phyloP scores from a whole-genome alignment of 2,797 vertebrate species.

The Oryzias sinensis region DNA sequence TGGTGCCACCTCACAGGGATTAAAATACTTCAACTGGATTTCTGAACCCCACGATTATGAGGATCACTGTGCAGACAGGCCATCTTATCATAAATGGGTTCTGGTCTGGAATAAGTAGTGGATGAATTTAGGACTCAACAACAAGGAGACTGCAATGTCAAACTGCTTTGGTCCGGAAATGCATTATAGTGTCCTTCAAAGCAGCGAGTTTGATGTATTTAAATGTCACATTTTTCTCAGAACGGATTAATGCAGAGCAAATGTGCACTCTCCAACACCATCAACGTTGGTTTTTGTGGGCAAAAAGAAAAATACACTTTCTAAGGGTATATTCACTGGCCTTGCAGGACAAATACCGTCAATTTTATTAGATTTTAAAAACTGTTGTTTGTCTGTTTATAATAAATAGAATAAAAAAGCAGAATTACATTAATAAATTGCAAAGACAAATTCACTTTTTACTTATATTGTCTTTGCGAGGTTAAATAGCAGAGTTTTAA shows the following conservation, averaged over 20 bases:
- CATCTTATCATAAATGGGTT: constrained; percentile 29
- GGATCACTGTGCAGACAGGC: constrained; percentile 54
- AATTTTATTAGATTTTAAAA: constrained; percentile 17
- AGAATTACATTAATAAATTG: constrained; percentile 12
- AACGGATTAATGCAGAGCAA: constrained; percentile 62
- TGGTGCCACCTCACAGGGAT: constrained; percentile 52
- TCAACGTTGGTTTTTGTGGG: constrained; percentile 45
- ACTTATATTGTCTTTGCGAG: constrained; percentile 22
- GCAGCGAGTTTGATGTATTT: constrained; percentile 62
- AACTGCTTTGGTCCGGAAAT: constrained; percentile 56
- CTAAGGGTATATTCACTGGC: constrained; percentile 37
- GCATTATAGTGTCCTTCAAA: constrained; percentile 59
- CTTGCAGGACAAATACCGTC: constrained; percentile 5
- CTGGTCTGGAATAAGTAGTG: constrained; percentile 44
- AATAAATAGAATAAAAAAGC: not conserved
- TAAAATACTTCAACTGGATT: constrained; percentile 33
- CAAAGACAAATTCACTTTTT: constrained; percentile 25
- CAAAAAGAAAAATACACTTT: constrained; percentile 31
- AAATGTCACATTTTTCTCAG: constrained; percentile 61
- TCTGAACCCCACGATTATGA: constrained; percentile 47
- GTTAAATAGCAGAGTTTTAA: constrained; percentile 47
- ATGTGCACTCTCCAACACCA: constrained; percentile 56
- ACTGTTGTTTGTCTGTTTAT: constrained; percentile 1
- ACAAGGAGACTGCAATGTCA: constrained; percentile 67
- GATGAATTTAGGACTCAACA: constrained; percentile 52